These are phyloP conservation scores for Pitta sordida DNA, from an alignment of 2,113 vertebrate genomes.

Conservation along the genomic window DNA sequence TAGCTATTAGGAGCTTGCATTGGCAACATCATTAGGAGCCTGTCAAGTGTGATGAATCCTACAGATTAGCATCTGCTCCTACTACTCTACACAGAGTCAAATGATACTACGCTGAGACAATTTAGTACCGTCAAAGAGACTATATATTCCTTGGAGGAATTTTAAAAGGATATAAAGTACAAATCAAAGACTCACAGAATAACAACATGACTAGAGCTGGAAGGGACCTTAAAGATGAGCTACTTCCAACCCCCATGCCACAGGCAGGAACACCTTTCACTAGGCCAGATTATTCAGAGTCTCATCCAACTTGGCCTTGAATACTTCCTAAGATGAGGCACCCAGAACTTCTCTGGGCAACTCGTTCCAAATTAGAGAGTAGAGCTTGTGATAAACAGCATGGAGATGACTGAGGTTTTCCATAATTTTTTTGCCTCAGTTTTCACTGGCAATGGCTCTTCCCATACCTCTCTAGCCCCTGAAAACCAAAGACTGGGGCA, in stretches of 20 bases:
- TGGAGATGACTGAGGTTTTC: neutral
- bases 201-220: no score
- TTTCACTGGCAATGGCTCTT: neutral
- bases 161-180: neutral
- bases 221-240: neutral
- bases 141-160: neutral
- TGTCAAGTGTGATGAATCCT: neutral
- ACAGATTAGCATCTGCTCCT: accelerated
- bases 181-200: neutral
- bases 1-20: neutral
- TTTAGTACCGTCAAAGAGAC: neutral
- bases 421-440: neutral
- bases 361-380: neutral
- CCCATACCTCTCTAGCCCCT: neutral
- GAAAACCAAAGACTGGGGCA: neutral
- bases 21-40: accelerated
- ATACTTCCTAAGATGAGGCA: neutral
- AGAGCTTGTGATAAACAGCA: neutral
- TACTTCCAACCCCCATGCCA: neutral
- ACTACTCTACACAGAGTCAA: neutral
- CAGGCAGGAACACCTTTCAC: neutral
- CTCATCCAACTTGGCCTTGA: neutral
- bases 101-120: accelerated
- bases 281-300: neutral
- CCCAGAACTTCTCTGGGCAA: neutral